These are phyloP conservation scores for Limosa lapponica DNA, from an alignment of 2,797 vertebrate species.

Conservation along the genomic window DNA sequence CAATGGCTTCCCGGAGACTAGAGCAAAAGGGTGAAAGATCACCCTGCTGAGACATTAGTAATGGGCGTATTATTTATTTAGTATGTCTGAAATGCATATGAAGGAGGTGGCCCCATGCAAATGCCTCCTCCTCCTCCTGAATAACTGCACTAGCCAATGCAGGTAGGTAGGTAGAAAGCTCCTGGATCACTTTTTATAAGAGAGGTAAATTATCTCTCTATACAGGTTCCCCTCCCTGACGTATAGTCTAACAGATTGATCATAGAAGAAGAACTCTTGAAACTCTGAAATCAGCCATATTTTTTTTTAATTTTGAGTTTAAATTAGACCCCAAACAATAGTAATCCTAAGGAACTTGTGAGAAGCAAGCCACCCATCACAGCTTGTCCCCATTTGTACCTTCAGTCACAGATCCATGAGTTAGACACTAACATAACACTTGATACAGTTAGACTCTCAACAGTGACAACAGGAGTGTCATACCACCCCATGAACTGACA, in stretches of 20 bases:
- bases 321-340: neutral
- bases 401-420: neutral
- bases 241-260: neutral
- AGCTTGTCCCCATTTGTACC: neutral
- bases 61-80: slow-evolving; percentile 72
- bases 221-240: neutral
- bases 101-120: slow-evolving; percentile 48
- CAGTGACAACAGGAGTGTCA: neutral
- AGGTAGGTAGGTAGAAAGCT: neutral
- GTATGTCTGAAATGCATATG: slow-evolving; percentile 7
- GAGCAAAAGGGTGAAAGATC: slow-evolving; percentile 65
- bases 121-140: slow-evolving; percentile 7
- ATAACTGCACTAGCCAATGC: neutral
- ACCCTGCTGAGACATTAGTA: slow-evolving; percentile 29
- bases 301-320: neutral
- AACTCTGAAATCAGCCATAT: neutral
- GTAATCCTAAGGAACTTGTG: neutral
- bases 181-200: neutral
- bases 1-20: slow-evolving; percentile 60
- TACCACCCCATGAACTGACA: neutral
- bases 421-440: neutral
- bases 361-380: neutral
- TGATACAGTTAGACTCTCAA: neutral
- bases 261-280: neutral
- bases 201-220: neutral